Conservation (phyloP, 2,113 vertebrate species). For the Saguinus imperator region DNA sequence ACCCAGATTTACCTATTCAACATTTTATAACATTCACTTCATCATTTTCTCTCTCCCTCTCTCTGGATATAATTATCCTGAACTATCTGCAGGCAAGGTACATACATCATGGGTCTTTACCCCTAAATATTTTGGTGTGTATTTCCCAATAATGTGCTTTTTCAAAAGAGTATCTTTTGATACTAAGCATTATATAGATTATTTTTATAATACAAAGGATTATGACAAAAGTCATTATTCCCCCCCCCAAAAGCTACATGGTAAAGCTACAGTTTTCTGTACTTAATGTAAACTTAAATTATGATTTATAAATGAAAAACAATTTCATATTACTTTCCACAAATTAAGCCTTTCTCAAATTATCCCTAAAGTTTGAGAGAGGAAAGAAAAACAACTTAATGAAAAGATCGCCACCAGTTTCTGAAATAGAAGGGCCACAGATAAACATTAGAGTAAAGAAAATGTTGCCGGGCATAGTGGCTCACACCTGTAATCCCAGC, state of each 20-base stretch:
- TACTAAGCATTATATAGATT: constrained; percentile 71
- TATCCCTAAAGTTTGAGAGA: constrained; percentile 1
- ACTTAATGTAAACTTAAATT: constrained; percentile 68
- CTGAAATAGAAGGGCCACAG: constrained; percentile 53
- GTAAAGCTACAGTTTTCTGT: constrained; percentile 65
- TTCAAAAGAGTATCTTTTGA: constrained; percentile 39
- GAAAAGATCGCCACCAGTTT: constrained; percentile 65
- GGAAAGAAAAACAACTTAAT: background rate
- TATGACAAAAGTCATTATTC: constrained; percentile 75
- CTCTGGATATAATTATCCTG: background rate
- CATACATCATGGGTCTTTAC: background rate
- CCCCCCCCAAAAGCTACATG: constrained; percentile 66
- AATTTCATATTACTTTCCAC: constrained; percentile 60
- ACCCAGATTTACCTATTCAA: background rate
- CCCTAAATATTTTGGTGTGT: background rate
- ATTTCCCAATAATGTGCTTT: background rate
- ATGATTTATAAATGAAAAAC: constrained; percentile 43
- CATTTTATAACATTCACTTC: background rate
- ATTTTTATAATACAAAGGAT: constrained; percentile 76
- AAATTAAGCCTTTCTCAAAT: constrained; percentile 66
- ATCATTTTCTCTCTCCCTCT: background rate
- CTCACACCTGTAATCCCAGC: no score
- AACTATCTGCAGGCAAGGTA: background rate
- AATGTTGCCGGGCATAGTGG: constrained; percentile 25
- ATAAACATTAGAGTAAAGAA: constrained; percentile 76